A percentile compares a stretch with the other conserved stretches of the same genome.
Conservation (phyloP, 2,797 vertebrate genomes). For the Chromobotia macracanthus region DNA sequence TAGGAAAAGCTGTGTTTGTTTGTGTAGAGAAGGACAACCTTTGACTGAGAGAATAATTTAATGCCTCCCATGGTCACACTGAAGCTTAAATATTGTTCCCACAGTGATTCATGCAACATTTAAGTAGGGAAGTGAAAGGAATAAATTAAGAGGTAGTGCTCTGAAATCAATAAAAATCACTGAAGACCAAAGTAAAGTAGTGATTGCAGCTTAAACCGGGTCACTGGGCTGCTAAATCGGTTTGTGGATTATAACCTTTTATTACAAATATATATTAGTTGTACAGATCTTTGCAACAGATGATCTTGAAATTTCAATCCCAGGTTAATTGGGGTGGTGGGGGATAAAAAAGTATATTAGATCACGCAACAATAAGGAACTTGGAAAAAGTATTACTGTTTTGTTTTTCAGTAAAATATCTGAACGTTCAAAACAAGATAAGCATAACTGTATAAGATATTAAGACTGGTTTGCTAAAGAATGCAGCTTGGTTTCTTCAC, state of each 20-base stretch:
- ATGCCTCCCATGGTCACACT: constrained; percentile 38
- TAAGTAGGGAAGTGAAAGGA: neutral
- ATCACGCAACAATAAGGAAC: too few species aligned
- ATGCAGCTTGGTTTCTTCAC: too few species aligned
- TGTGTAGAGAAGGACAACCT: constrained; percentile 45
- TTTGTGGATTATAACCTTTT: neutral
- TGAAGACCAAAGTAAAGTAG: neutral
- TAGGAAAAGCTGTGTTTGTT: constrained; percentile 45
- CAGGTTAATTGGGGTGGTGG: neutral
- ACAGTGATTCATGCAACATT: constrained; percentile 34
- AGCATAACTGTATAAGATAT: too few species aligned
- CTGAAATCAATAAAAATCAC: constrained; percentile 1
- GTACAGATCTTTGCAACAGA: neutral
- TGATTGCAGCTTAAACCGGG: neutral
- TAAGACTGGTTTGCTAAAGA: too few species aligned
- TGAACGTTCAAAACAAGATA: too few species aligned
- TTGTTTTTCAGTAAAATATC: too few species aligned
- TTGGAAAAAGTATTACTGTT: too few species aligned
- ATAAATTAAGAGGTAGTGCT: constrained; percentile 5
- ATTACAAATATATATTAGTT: neutral
- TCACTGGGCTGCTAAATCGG: neutral
- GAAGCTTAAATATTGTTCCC: constrained; percentile 15
- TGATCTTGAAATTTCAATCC: neutral
- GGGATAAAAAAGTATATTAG: too few species aligned
- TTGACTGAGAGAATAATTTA: constrained; percentile 36